A percentile compares a stretch with the other conserved stretches of the same genome.
Conservation (phyloP, 2,888 invertebrate species). For the Drosophila cracens region DNA sequence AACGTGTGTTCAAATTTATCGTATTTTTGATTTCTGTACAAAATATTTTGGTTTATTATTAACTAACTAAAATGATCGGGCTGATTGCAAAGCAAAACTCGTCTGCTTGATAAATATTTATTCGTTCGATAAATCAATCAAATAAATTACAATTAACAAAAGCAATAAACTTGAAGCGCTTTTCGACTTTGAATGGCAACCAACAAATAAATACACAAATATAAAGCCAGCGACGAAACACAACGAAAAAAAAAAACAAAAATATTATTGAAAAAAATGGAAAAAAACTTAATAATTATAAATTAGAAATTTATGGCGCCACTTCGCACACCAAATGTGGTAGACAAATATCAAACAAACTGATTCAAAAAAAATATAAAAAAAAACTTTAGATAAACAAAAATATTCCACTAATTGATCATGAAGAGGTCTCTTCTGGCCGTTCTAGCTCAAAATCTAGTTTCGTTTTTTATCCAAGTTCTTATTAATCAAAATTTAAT, state of each 20-base stretch:
- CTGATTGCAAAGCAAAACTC: conserved; percentile 74
- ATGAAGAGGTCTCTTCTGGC: conserved; percentile 31
- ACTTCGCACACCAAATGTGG: conserved; percentile 31
- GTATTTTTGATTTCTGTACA: conserved; percentile 2
- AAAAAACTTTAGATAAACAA: conserved; percentile 2
- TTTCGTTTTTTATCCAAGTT: conserved; percentile 61
- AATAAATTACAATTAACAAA: conserved; percentile 81
- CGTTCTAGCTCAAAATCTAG: conserved; percentile 57
- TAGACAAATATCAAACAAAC: conserved; percentile 14
- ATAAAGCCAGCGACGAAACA: conserved; percentile 22
- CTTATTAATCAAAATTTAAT: conserved; percentile 67
- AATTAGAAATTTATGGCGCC: conserved; percentile 73
- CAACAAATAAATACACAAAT: conserved; percentile 8
- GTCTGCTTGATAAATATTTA: conserved; percentile 72
- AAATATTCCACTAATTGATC: conserved; percentile 74
- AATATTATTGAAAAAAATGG: conserved; percentile 17
- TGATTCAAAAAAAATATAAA: neutral
- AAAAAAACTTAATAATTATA: conserved; percentile 67
- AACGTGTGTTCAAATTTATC: conserved; percentile 30
- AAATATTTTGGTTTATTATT: conserved; percentile 24
- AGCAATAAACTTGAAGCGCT: conserved; percentile 69
- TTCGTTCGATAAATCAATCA: conserved; percentile 78
- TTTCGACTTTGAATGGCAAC: conserved; percentile 47
- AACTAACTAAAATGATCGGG: conserved; percentile 34
- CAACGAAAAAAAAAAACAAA: conserved; percentile 32